Evolutionary conservation across 2,797 vertebrate species (phyloP), one percentile per base, ranked within the genome.

Genomic region (Pangasius mekongensis): DNA sequence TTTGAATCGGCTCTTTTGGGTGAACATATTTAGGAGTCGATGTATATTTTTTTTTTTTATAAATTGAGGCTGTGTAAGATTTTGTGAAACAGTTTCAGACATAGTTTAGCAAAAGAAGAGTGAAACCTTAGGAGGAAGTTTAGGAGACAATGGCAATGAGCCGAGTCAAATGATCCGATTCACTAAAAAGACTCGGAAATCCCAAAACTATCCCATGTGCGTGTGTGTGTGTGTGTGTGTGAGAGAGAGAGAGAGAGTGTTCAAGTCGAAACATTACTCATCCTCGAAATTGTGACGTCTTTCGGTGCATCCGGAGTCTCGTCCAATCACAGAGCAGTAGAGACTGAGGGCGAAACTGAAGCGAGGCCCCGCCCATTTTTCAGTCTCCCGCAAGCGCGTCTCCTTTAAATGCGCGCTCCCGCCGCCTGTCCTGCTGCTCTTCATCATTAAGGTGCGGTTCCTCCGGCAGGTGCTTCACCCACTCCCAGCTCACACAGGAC

Each of bases 341-440:
- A 5, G 24, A 76, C 22, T 7, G 5, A 39, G 24, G 92, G 90
- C 94, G 96, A 96, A 94, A 96, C 96, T 94, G 43, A 88, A 5
- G 91, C 90, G 93, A 92, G 91, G 92, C 92, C 92, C 92, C 94
- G 93, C 95, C 94, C 94, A 94, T 91, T 93, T 91, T 86, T 93
- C 74, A 20, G 47, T 39, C 62, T 7, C 74, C 62, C 14, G 20
- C 43, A 27, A 11, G 76, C 60, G 76, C 76, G 33, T 86, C 47
- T 52, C 6, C 85, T 86, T 80, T 80, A 86, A 86, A 86, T 67
- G 85, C 76, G 85, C 85, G 74, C 62, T 66, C 60, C 47, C 76
- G 85, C 1, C 7, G 33, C 3, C 22, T 52, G 27, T 33, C 1
- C 27, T 49, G 16, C 10, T 11, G 64, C 2, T 71, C 43, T 3